Base-by-base conservation (phyloP, 2,797 vertebrate genomes). In the Leptodactylus fallax region DNA sequence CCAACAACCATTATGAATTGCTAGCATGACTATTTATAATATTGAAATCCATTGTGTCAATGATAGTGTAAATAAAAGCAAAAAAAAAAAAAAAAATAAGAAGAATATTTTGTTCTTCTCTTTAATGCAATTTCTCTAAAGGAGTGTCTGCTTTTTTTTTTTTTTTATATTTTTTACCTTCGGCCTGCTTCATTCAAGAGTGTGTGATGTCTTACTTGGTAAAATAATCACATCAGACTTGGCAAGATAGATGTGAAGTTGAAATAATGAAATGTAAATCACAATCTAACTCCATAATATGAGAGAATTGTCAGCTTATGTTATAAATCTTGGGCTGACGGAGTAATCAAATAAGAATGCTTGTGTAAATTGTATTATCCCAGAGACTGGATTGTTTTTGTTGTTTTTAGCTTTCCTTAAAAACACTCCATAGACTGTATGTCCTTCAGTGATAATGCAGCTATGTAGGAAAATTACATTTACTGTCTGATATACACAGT, bases 181-280 rank as follows among this genome's bases (percentile, higher is more conserved):
- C 23, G 71, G 23, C 16, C 56, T 78, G 23, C 90, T 90, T 65
- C 65, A 51, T 88, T 91, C 86, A 83, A 81, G 83, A 71, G 25
- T 82, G 79, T 80, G 0, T 14, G 45, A 76, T 89, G 67, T 72
- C 71, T 90, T 90, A 83, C 27, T 90, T 90, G 53, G 89, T 86
- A 83, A 88, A 91, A 36, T 91, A 91, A 92, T 93, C 91, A 92
- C 85, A 85, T 88, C 89, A 90, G 45, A 78, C 78, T 79, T 79
- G 67, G 79, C 87, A 91, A 88, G 55, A 85, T 90, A 87, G 56
- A 81, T 90, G 78, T 23, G 88, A 89, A 92, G 89, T 74, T 84
- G 84, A 91, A 92, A 91, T 88, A 85, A 87, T 91, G 81, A 91
- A 90, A 91, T 3, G 0, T 90, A 92, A 93, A 91, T 91, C 67